A percentile compares a stretch with the other conserved stretches of the same genome.
phyloP scores from a whole-genome alignment of 2,888 invertebrate genomes.

The Rhingia rostrata region DNA sequence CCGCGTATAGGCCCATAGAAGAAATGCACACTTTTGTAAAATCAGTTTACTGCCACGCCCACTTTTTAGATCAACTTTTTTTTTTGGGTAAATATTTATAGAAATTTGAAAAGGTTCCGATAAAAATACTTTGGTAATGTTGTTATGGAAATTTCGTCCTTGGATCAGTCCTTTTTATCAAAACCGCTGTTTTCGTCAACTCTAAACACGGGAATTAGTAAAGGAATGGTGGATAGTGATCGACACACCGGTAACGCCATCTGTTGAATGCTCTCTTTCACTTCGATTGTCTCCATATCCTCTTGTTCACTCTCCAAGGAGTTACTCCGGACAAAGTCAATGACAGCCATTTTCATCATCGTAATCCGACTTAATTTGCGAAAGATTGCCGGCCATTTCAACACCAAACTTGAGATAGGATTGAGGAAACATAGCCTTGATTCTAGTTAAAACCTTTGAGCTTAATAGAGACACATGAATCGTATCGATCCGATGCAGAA shows the following conservation, averaged over 20 bases:
- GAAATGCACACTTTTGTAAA: no score
- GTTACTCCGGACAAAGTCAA: slow-evolving; percentile 95
- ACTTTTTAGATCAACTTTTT: no score
- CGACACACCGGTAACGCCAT: slow-evolving; percentile 85
- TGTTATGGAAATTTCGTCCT: no score
- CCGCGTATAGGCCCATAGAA: no score
- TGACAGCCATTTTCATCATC: slow-evolving; percentile 94
- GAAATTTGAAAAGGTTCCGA: no score
- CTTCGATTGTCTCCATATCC: slow-evolving; percentile 83
- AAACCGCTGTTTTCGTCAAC: slow-evolving; percentile 83
- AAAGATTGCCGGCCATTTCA: slow-evolving; percentile 86
- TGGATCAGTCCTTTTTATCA: slow-evolving; percentile 85
- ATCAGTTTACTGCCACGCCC: no score
- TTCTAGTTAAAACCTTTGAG: slow-evolving; percentile 87
- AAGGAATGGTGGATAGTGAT: background rate
- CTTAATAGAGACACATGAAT: slow-evolving; percentile 94
- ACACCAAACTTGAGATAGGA: slow-evolving; percentile 86
- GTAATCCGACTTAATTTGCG: slow-evolving; percentile 93
- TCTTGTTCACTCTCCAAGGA: slow-evolving; percentile 83
- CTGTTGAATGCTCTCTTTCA: slow-evolving; percentile 86
- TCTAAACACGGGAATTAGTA: slow-evolving; percentile 75
- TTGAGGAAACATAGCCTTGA: slow-evolving; percentile 86
- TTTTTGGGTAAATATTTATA: no score
- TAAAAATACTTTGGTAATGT: no score
- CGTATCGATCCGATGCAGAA: slow-evolving; percentile 93